Conservation (phyloP, 2,888 invertebrate species). For the Hesperia comma region DNA sequence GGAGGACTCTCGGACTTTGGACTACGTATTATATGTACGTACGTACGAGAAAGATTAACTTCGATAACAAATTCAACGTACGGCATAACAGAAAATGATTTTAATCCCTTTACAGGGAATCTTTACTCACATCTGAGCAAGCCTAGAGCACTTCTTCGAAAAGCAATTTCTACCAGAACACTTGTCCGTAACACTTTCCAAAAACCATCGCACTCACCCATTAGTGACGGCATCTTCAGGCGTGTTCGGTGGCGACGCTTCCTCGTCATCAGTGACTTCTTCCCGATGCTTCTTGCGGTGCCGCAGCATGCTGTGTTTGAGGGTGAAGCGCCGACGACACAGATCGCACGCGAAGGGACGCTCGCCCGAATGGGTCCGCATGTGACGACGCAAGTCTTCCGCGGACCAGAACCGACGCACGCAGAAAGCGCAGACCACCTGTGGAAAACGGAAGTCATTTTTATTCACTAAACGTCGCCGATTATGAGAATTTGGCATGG, state of each 20-base stretch:
- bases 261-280: constrained; percentile 84
- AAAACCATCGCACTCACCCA: constrained; percentile 57
- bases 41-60: too few relatives aligned
- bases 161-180: too few relatives aligned
- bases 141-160: too few relatives aligned
- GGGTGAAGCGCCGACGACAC: constrained; percentile 93
- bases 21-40: too few relatives aligned
- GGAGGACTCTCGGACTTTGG: too few relatives aligned
- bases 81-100: too few relatives aligned
- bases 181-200: too few relatives aligned
- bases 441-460: constrained; percentile 22
- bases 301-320: constrained; percentile 97
- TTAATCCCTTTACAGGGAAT: too few relatives aligned
- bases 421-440: constrained; percentile 96
- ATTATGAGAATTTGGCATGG: too few relatives aligned
- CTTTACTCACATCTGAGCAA: too few relatives aligned
- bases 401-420: constrained; percentile 97
- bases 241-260: constrained; percentile 74
- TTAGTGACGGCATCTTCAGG: constrained; percentile 64
- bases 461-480: too few relatives aligned
- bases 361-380: constrained; percentile 97
- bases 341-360: constrained; percentile 96
- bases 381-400: constrained; percentile 95
- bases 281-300: constrained; percentile 93
- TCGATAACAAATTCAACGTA: too few relatives aligned